A percentile compares a stretch with the other conserved stretches of the same genome.
These are phyloP conservation scores for Brachirus orientalis DNA, from an alignment of 2,113 vertebrate species.

Conservation along the genomic window DNA sequence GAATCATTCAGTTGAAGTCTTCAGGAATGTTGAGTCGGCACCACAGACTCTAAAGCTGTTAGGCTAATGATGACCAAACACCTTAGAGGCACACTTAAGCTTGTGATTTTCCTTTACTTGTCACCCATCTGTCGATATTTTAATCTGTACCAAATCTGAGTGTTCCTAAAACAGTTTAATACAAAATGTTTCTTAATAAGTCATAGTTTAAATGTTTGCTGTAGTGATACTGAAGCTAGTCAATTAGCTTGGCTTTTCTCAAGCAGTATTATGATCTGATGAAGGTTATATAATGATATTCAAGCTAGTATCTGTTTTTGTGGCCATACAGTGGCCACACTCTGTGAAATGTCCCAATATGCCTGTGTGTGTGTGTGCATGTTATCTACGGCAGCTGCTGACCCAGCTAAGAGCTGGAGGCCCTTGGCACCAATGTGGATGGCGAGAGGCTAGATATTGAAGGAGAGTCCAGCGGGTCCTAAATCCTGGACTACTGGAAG, in stretches of 20 bases:
- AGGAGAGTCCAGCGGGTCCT: constrained; percentile 94
- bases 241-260: constrained; percentile 11
- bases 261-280: constrained; percentile 12
- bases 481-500: constrained; percentile 97
- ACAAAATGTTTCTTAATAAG: constrained; percentile 4
- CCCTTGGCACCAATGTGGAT: constrained; percentile 94
- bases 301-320: constrained; percentile 61
- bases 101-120: constrained; percentile 38
- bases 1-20: too few species aligned
- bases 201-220: constrained; percentile 14
- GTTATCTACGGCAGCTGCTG: constrained; percentile 96
- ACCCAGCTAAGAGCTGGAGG: constrained; percentile 95
- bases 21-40: too few species aligned
- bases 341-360: constrained; percentile 95
- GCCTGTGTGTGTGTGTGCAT: constrained; percentile 94
- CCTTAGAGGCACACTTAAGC: background rate
- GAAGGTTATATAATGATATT: constrained; percentile 38
- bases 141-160: background rate
- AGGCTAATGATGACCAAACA: background rate
- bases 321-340: constrained; percentile 76
- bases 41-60: background rate
- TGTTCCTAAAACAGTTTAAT: constrained; percentile 4
- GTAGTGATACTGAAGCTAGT: constrained; percentile 5
- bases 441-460: constrained; percentile 96
- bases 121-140: constrained; percentile 26